Base-by-base conservation (phyloP, 2,888 invertebrate genomes). In the Abscondita cerata region DNA sequence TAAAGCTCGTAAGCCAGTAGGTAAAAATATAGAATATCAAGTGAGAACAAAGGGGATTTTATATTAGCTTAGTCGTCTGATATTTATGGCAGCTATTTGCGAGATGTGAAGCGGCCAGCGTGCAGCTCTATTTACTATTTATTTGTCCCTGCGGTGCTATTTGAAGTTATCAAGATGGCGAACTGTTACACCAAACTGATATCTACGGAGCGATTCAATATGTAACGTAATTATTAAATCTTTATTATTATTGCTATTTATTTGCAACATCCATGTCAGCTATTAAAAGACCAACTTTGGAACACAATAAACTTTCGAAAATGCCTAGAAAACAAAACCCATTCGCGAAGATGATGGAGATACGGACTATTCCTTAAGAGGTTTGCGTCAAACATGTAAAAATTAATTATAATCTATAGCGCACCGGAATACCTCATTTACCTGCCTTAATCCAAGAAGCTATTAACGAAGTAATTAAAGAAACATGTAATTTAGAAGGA, bases 111-210 rank as follows among this genome's bases (percentile, higher is more conserved):
- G 70, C 72, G 73, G 73, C 72, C 73, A 74, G 73, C 72, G 72
- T 72, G 74, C 75, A 73, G 75, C 76, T 75, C 78, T 78, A 78
- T 79, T 78, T 77, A 78, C 77, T 79, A 78, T 79, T 78, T 79
- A 79, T 79, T 75, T 76, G 75, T 76, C 79, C 79, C 78, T 68
- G 68, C 62, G 76, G 79, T 74, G 75, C 74, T 75, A 72, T 78
- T 77, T 73, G 75, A 76, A 76, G 76, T 77, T 78, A 79, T 79
- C 77, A 78, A 78, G 78, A 78, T 78, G 77, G 77, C 75, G 74
- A 72, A 66, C 71, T 52, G 55, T 52, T 62, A 19, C 31, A 48
- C 59, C 46, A 52, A 50, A 38, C 63, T 53, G 38, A 52, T 56
- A 63, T 63, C 59, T 56, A 59, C 55, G 34, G 51, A 56, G 56